Percentiles rank a stretch among this genome's conserved stretches.
phyloP scores from a whole-genome alignment of 2,113 vertebrate species.

The Toxotes chatareus region DNA sequence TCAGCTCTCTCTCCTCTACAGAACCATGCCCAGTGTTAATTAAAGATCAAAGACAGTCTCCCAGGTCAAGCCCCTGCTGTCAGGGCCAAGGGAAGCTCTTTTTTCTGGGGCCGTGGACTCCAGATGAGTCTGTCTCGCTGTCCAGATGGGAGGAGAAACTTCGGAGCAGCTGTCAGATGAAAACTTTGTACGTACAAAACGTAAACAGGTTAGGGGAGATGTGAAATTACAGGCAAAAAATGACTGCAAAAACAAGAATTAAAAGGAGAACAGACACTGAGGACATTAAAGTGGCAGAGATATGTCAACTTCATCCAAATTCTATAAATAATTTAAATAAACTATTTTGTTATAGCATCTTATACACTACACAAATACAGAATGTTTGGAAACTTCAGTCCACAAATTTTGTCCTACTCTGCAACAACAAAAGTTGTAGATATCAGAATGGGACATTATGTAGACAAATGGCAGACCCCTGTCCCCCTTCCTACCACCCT shows the following conservation, averaged over 20 bases:
- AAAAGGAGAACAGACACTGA: not conserved
- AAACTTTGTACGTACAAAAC: constrained; percentile 13
- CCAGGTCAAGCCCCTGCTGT: constrained; percentile 74
- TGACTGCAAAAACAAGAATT: not conserved
- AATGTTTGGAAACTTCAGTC: not conserved
- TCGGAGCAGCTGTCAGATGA: constrained; percentile 23
- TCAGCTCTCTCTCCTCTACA: constrained; percentile 51
- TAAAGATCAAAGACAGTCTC: constrained; percentile 77
- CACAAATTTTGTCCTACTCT: too few species aligned
- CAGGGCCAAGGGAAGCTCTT: constrained; percentile 60
- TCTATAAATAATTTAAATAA: not conserved
- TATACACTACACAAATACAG: not conserved
- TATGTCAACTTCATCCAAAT: not conserved
- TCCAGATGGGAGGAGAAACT: constrained; percentile 45
- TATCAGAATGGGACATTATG: constrained; percentile 17
- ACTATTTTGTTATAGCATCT: not conserved
- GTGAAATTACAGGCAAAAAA: not conserved
- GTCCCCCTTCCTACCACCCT: constrained; percentile 34
- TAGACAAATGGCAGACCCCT: constrained; percentile 45
- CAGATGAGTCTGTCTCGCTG: constrained; percentile 45
- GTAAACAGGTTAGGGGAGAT: not conserved
- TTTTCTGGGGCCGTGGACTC: constrained; percentile 49
- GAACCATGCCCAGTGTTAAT: constrained; percentile 71
- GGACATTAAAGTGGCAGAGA: too few species aligned
- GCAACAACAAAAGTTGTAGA: not conserved